Conservation (phyloP, 2,797 vertebrate species). For the Artibeus jamaicensis region DNA sequence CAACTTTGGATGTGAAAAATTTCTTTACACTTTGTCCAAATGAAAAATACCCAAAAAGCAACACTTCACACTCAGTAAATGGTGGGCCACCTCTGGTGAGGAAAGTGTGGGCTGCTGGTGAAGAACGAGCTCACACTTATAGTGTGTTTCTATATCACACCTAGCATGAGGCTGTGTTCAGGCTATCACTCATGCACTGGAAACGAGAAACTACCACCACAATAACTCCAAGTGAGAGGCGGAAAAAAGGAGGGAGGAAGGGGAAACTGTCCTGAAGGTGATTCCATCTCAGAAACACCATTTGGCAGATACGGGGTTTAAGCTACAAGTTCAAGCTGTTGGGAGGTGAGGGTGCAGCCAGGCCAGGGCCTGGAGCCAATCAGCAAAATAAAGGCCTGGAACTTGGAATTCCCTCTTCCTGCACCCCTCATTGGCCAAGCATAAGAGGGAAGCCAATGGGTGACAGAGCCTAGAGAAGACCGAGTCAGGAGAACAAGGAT, state of each 20-base stretch:
- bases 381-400: too few relatives aligned
- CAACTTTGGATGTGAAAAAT: not conserved
- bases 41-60: not conserved
- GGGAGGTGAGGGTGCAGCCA: not conserved
- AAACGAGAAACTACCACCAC: not conserved
- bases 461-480: not conserved
- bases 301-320: not conserved
- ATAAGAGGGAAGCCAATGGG: not conserved
- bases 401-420: not conserved
- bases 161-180: not conserved
- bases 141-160: accelerated
- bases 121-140: not conserved
- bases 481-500: not conserved
- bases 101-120: not conserved
- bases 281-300: not conserved
- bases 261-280: not conserved
- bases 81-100: not conserved
- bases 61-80: not conserved
- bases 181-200: not conserved
- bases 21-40: not conserved
- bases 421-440: not conserved
- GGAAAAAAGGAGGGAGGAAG: not conserved
- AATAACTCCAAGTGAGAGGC: not conserved
- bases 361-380: not conserved
- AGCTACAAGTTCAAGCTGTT: not conserved